Base-by-base conservation (phyloP, 2,797 vertebrate species). In the Gallinago nigripennis region DNA sequence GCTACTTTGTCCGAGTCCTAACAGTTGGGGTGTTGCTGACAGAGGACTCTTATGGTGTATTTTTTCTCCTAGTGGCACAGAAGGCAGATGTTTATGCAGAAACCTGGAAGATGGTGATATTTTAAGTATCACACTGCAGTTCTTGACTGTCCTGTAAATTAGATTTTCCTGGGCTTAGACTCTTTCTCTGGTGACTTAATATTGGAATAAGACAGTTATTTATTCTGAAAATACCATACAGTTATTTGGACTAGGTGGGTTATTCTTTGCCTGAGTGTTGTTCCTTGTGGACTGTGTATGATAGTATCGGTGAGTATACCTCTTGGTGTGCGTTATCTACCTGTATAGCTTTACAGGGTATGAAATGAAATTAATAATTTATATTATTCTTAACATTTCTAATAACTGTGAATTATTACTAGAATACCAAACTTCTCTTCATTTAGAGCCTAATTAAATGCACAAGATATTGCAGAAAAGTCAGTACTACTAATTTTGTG, bases 11-110 rank as follows among this genome's bases (percentile, higher is more conserved):
- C 19, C 27, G 9, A 2, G 27, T 35, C 1, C 8, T 11, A 33
- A 31, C 57, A 33, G 3, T 37, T 33, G 10, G 21, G 30, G 2
- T 37, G 1, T 37, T 1, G 0, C 46, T 58, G 71, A 37, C 16
- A 8, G 1, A 86, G 51, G 21, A 31, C 50, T 39, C 33, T 15
- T 18, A 25, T 8, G 18, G 7, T 31, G 37, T 33, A 18, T 57
- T 31, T 8, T 63, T 0, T 33, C 33, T 45, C 31, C n/a, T 19
- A 2, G 18, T 69, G 87, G 85, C 33, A 23, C 48, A 41, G 39
- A 58, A 71, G 45, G 37, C 57, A 66, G 41, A 16, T 58, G 28
- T 56, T 92, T 28, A 2, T 89, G 51, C 58, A 73, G 68, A 57
- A 85, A 61, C 33, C 24, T 69, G 70, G 13, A 46, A 76, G 58